Base-by-base conservation (phyloP, 2,888 invertebrate species). In the Masnerella sp. region DNA sequence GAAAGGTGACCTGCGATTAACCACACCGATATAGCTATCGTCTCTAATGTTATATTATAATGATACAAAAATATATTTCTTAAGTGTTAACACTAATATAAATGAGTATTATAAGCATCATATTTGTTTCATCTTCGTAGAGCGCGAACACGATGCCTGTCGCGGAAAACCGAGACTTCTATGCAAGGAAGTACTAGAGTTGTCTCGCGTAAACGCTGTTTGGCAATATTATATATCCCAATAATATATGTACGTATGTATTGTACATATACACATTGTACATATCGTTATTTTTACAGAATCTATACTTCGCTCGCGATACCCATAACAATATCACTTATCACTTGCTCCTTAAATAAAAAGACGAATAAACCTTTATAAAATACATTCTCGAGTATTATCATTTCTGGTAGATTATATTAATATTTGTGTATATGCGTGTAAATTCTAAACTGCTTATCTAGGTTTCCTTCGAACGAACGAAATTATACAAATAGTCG, bases 21-120 rank as follows among this genome's bases (percentile, higher is more conserved):
- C 72, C 74, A 78, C 79, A 77, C 78, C 80, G 73, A 79, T 81
- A 83, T 81, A 80, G 80, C 80, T 83, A 82, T 83, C 80, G 80
- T 81, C 59, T 71, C 73, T 71, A 74, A 76, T 74, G 83, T 82
- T 84, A 84, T 79, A 81, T 85, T 85, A 85, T 85, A 86, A 84
- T 87, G 84, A 87, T 87, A 87, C 84, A 87, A 87, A 87, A 87
- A 87, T 87, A 87, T 87, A 87, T 85, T 87, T 87, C 84, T 87
- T 86, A 87, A 85, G 73, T 83, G 82, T 86, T 87, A 87, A 87
- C 87, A 86, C 87, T 87, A 87, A 85, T 85, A 86, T 86, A 86
- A 85, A 86, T 87, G 87, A 87, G 87, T 87, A 87, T 87, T 86
- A 81, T 84, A 85, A 85, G 86, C 86, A 84, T 85, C 79, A 82